Percentiles rank a stretch among this genome's conserved stretches.
phyloP scores from a whole-genome alignment of 2,797 vertebrate species.

The Gymnoscopelus braueri region DNA sequence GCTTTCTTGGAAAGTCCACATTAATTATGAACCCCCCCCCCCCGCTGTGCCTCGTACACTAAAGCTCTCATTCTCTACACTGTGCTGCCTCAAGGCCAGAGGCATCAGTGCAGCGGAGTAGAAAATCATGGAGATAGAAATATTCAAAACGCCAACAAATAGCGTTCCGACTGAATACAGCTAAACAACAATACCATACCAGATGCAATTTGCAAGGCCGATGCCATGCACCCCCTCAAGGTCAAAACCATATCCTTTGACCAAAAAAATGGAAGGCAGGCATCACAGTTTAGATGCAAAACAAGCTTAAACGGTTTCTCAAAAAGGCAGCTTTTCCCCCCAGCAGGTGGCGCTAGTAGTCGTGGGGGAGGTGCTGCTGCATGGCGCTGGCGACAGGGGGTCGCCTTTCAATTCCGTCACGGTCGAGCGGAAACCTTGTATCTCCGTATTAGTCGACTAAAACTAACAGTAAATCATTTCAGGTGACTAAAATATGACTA shows the following conservation, averaged over 20 bases:
- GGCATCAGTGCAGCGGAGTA: conserved; percentile 6
- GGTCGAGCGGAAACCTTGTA: no score
- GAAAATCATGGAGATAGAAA: neutral
- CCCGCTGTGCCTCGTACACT: conserved; percentile 24
- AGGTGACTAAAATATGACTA: no score
- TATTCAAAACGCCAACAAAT: conserved; percentile 2
- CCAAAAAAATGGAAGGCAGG: conserved; percentile 3
- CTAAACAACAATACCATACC: neutral
- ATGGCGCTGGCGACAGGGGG: no score
- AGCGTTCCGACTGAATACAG: neutral
- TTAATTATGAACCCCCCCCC: conserved; percentile 49
- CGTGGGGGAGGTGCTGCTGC: no score
- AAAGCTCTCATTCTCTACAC: neutral
- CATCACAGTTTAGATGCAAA: conserved; percentile 13
- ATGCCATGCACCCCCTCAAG: conserved; percentile 8
- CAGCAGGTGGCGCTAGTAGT: no score
- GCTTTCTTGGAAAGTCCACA: conserved; percentile 23
- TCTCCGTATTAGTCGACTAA: no score
- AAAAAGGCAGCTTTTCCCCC: conserved; percentile 19
- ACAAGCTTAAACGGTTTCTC: conserved; percentile 6
- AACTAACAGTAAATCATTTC: no score
- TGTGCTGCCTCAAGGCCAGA: conserved; percentile 25
- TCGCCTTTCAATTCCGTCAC: no score
- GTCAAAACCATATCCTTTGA: conserved; percentile 26
- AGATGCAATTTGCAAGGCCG: no score